Base-by-base conservation (phyloP, 1,140 invertebrate species). In the Drosophila mayri region DNA sequence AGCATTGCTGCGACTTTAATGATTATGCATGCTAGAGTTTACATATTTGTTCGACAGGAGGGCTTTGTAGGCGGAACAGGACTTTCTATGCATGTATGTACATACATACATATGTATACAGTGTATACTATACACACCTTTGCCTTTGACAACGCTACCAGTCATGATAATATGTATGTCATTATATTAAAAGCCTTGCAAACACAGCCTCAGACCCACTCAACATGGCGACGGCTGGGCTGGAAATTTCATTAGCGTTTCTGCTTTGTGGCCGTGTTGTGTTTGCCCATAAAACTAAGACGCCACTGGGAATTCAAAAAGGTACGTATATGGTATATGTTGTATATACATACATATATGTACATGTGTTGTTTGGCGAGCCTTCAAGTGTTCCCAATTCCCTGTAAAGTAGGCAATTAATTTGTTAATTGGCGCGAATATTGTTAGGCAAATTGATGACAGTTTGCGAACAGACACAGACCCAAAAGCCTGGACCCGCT, bases 171-270 rank as follows among this genome's bases (percentile, higher is more conserved):
- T 88, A 81, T 90, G 78, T 88, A 81, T 90, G 78, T 90, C 85
- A 90, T 90, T 90, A 90, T 74, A 90, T 85, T 90, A 85, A 90
- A 85, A 90, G 85, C 86, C 76, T 79, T 76, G 85, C 75, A 90
- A 90, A 85, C 79, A 90, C 55, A 57, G 25, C 43, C 40, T 73
- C 81, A 60, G 63, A 49, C 73, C 9, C 38, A 43, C 14, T 22
- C 49, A 1, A 10, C 28, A 5, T 43, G 16, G 46, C 12, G 28
- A 37, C 61, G 65, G 38, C 60, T 65, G 28, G 44, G 30, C 44
- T 81, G 78, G 43, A 83, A 83, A 83, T 79, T 83, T 83, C 81
- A 83, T 83, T 83, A 83, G 71, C 81, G 76, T 79, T 71, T 83
- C 75, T 55, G 71, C 80, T 85, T 82, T 78, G 79, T 78, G 62